Evolutionary conservation across 2,113 vertebrate genomes (phyloP).

Genomic region (Syngnathus floridae): DNA sequence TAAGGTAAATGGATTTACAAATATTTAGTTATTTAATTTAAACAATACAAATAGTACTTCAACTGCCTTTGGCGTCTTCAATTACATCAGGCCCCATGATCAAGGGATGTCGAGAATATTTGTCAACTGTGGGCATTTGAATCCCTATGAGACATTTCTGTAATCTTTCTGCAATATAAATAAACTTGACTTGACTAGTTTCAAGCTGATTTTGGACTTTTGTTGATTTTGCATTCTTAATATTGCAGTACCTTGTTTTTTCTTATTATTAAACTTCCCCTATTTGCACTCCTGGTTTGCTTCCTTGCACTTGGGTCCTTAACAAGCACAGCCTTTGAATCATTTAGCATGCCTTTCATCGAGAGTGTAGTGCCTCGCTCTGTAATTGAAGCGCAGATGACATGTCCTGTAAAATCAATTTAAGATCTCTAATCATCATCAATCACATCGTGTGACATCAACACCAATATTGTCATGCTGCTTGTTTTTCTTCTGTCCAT

Average conservation of each 20-base stretch:
- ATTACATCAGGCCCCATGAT: too few relatives aligned
- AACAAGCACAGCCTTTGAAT: neutral
- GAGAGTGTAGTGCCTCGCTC: constrained; percentile 8
- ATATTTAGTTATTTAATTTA: neutral
- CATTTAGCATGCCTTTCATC: neutral
- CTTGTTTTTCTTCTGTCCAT: constrained; percentile 40
- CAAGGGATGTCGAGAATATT: too few relatives aligned
- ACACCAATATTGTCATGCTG: constrained; percentile 24
- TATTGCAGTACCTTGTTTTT: too few relatives aligned
- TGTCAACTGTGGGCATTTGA: too few relatives aligned
- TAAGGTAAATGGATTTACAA: neutral
- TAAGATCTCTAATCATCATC: constrained; percentile 55
- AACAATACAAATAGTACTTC: neutral
- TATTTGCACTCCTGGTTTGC: too few relatives aligned
- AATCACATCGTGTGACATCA: constrained; percentile 49
- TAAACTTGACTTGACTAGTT: too few relatives aligned
- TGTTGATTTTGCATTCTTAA: too few relatives aligned
- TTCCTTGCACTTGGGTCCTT: too few relatives aligned
- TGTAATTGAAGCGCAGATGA: constrained; percentile 56
- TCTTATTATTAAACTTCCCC: too few relatives aligned
- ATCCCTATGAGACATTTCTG: too few relatives aligned
- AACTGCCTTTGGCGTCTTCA: neutral
- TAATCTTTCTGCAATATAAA: too few relatives aligned
- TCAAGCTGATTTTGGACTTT: too few relatives aligned
- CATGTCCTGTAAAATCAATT: constrained; percentile 55